These are phyloP conservation scores for Drosophila lacicola DNA, from an alignment of 2,888 invertebrate genomes.

Conservation along the genomic window DNA sequence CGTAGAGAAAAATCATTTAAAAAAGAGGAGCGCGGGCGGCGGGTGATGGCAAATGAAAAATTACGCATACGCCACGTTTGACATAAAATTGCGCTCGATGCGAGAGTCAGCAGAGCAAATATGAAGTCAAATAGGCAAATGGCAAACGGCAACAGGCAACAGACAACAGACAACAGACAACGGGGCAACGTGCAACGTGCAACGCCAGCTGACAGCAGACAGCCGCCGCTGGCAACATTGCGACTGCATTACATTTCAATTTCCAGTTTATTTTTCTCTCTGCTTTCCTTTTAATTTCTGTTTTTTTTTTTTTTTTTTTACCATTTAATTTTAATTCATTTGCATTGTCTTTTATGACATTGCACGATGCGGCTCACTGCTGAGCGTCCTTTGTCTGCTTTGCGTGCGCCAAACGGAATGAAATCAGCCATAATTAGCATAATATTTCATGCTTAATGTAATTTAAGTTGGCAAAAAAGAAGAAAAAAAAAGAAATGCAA, in stretches of 20 bases:
- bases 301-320: slow-evolving; percentile 38
- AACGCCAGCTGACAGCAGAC: slow-evolving; percentile 51
- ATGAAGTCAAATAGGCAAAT: slow-evolving; percentile 47
- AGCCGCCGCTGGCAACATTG: slow-evolving; percentile 18
- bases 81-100: slow-evolving; percentile 65
- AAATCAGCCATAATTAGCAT: slow-evolving; percentile 79
- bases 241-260: slow-evolving; percentile 77
- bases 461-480: slow-evolving; percentile 73
- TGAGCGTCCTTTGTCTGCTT: slow-evolving; percentile 35
- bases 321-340: slow-evolving; percentile 80
- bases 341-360: slow-evolving; percentile 74
- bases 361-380: slow-evolving; percentile 23
- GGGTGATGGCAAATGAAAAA: slow-evolving; percentile 54
- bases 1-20: slow-evolving; percentile 45
- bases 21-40: slow-evolving; percentile 9
- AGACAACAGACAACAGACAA: not conserved
- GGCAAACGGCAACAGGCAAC: slow-evolving; percentile 16
- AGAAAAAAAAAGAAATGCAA: slow-evolving; percentile 1
- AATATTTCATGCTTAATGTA: slow-evolving; percentile 81
- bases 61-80: slow-evolving; percentile 78
- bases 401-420: slow-evolving; percentile 60
- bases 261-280: slow-evolving; percentile 47
- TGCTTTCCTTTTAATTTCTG: slow-evolving; percentile 28
- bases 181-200: slow-evolving; percentile 26
- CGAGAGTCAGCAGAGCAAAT: slow-evolving; percentile 46